Evolutionary conservation across 1,140 invertebrate species (phyloP), one percentile per base, ranked within the genome.

Genomic region (Halotydeus destructor): DNA sequence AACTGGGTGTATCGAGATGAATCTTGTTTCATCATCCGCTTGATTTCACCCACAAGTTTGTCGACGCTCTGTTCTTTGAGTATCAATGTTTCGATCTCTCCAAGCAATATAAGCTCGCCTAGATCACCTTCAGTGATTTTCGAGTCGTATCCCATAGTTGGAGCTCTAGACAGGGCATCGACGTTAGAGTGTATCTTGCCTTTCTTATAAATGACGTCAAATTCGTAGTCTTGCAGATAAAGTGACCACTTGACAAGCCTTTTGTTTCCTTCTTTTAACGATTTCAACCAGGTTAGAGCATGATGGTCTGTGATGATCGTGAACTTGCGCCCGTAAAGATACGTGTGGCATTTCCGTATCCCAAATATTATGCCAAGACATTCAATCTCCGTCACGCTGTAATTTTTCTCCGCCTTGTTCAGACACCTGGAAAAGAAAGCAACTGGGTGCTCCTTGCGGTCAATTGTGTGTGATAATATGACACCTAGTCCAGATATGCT

Each of bases 381-480:
- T 53, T 72, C 69, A 47, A 62, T 62, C 27, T 73, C 64, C 4
- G 66, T 52, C 43, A 68, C 60, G 14, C 54, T 51, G 49, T 69
- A 71, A 11, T 63, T 62, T 46, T 52, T 49, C 51, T 72, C 8
- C 8, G 8, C 16, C 23, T 19, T 6, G 24, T 12, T 38, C 12
- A 56, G 30, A 9, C 40, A 38, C 5, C 36, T 16, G 8, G 25
- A 43, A 21, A 45, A 37, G 35, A 45, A 56, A 3, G n/a, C 43
- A 4, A 49, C 18, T 12, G 34, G 41, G 18, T 50, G 34, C 25
- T 36, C 39, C 9, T 16, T 24, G 9, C 34, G 28, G 31, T 30
- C 35, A 36, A 3, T 23, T 23, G 25, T 24, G 25, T 49, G 44
- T n/a, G 40, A 16, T 16, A 51, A 16, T 16, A 23, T 40, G 22